Base-by-base conservation (phyloP, 2,888 invertebrate species). In the Lochmaea capreae region DNA sequence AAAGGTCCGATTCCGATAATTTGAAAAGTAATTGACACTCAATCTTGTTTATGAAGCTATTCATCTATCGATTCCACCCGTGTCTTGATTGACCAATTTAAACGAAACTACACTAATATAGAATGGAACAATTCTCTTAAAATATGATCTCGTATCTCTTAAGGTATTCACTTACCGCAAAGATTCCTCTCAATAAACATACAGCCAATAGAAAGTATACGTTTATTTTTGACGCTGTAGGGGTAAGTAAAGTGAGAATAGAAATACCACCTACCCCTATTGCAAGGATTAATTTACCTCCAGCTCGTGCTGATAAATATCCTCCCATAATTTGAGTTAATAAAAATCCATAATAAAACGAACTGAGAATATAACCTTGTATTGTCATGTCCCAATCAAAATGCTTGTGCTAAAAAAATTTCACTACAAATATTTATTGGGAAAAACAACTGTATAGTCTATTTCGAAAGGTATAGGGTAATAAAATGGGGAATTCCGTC, bases 331-430 rank as follows among this genome's bases (percentile, higher is more conserved):
- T 88, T 86, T 94, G 96, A 0, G 96, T 96, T 72, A 94, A 86
- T 71, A 96, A 91, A 87, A 97, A 97, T 0, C 96, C 96, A 84
- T 95, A 96, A 89, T 96, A 97, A 87, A 96, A 97, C 0, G 95
- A 94, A 82, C 95, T 95, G 66, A 97, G 87, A 43, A 97, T 91
- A 67, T 93, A 87, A 0, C 96, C 96, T 86, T 93, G 94, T 54
- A 92, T 90, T 83, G 91, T 91, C 0, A 93, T 90, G 81, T 92
- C 92, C 96, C 96, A 96, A 76, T 93, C 91, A 83, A 95, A 95
- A 82, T 95, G 94, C 78, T 90, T 91, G n/a, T 88, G 87, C 91
- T 93, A 76, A 61, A 78, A 72, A 39, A 22, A 58, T 18, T 9
- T 62, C 8, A 62, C 16, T 18, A 46, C 8, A 12, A 11, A n/a